Evolutionary conservation across 2,888 invertebrate genomes (phyloP).

Genomic region (Pharmacophagus antenor): DNA sequence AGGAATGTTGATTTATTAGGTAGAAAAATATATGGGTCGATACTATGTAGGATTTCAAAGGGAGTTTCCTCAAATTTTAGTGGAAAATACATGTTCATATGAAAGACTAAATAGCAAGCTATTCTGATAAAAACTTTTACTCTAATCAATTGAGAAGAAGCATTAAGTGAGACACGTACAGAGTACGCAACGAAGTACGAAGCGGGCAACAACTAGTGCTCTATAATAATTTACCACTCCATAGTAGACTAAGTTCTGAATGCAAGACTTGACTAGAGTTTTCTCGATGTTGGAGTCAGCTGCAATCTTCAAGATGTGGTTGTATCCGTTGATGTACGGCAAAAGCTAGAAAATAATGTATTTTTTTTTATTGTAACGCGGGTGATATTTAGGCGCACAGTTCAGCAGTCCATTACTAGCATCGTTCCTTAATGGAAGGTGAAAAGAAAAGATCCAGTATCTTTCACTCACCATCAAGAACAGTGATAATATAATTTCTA

Average conservation of each 20-base stretch:
- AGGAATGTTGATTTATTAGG: not conserved
- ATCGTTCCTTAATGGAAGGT: not conserved
- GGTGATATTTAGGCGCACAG: not conserved
- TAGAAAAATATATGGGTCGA: not conserved
- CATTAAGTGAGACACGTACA: not conserved
- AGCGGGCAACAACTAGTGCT: not conserved
- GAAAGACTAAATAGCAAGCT: slow-evolving; percentile 1
- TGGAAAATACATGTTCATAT: not conserved
- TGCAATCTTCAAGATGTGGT: slow-evolving; percentile 94
- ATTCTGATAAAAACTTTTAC: slow-evolving; percentile 1
- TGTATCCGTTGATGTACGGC: slow-evolving; percentile 94
- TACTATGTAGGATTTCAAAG: not conserved
- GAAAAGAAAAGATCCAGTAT: too few species aligned
- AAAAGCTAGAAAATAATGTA: slow-evolving; percentile 79
- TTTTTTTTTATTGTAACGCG: not conserved
- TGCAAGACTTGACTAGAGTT: slow-evolving; percentile 95
- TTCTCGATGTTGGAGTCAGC: slow-evolving; percentile 95
- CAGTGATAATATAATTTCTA: not conserved
- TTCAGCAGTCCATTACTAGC: not conserved
- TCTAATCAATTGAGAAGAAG: slow-evolving; percentile 1
- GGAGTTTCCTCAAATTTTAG: not conserved
- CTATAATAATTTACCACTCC: slow-evolving; percentile 59
- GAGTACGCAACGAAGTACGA: too few species aligned
- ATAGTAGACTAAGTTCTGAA: slow-evolving; percentile 94
- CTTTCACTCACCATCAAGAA: not conserved